phyloP scores from a whole-genome alignment of 2,113 vertebrate genomes.

The Callithrix jacchus region DNA sequence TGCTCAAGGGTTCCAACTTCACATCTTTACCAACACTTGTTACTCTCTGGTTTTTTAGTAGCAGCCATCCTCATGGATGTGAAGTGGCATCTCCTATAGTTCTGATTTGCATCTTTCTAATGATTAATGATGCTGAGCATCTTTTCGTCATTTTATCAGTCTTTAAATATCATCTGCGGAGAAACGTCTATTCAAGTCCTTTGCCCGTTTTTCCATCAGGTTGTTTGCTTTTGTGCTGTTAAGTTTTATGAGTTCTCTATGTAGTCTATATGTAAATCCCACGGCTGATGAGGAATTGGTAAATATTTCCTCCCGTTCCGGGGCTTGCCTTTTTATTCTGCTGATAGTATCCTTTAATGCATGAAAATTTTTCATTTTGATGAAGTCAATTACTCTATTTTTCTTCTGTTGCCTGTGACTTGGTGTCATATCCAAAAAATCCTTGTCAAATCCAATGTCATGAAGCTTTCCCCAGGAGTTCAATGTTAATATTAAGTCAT shows the following conservation, averaged over 20 bases:
- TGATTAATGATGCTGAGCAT: not conserved
- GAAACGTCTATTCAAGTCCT: not conserved
- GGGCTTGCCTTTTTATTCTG: not conserved
- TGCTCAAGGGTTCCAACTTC: not conserved
- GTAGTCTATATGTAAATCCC: not conserved
- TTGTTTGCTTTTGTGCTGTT: not conserved
- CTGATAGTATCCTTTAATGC: not conserved
- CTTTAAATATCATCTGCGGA: not conserved
- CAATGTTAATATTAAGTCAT: not conserved
- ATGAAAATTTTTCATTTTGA: not conserved
- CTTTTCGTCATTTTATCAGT: not conserved
- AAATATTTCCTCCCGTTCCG: not conserved
- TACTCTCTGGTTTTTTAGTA: not conserved
- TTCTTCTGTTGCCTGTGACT: not conserved
- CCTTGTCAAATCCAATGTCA: not conserved
- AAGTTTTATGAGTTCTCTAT: not conserved
- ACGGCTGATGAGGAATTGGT: not conserved
- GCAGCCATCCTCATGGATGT: not conserved
- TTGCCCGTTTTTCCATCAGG: not conserved
- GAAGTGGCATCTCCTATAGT: not conserved
- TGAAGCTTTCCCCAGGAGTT: not conserved
- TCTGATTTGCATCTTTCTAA: not conserved
- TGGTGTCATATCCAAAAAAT: not conserved
- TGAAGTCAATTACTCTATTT: not conserved
- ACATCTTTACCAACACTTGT: not conserved